Base-by-base conservation (phyloP, 2,888 invertebrate species). In the Limnephilus rhombicus region DNA sequence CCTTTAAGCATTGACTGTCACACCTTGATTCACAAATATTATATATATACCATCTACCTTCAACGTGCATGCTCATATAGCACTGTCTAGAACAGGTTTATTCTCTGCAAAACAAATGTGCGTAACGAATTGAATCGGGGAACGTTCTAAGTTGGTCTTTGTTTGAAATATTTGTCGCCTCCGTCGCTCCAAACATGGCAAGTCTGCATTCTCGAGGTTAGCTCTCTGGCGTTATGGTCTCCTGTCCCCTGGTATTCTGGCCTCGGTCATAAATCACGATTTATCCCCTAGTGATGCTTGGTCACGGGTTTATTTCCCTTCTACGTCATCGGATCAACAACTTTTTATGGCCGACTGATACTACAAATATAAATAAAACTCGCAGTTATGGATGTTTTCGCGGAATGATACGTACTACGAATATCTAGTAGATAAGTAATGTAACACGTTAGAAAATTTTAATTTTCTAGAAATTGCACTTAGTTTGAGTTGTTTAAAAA, bases 161-260 rank as follows among this genome's bases (percentile, higher is more conserved):
- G 90, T 90, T 85, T 85, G 85, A 34, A 90, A 83, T 68, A 68
- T 90, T 85, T 68, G 85, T 90, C 90, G 68, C 85, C 89, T 31
- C n/a, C 45, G 45, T 86, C 86, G 37, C 83, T 83, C 83, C 41
- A 34, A 34, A 83, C 31, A 83, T 34, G 82, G 82, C 31, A 18
- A 83, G 83, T 34, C 53, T 87, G 87, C 87, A 53, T 15, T 49
- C 85, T 45, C 29, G 45, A 13, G 45, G 85, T 41, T 83, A 37
- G 15, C 82, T 83, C 37, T 83, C 83, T 5, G 34, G 83, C n/a
- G 82, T 82, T 31, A 82, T 82, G 82, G 34, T 82, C 31, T 82
- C 34, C 82, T 82, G 82, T 82, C 29, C 34, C 82, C 82, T 13
- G 86, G 86, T 49, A 86, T 49, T 86, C n/a, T 86, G 9, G 82